phyloP scores from a whole-genome alignment of 2,888 invertebrate genomes.

The Myopa testacea region DNA sequence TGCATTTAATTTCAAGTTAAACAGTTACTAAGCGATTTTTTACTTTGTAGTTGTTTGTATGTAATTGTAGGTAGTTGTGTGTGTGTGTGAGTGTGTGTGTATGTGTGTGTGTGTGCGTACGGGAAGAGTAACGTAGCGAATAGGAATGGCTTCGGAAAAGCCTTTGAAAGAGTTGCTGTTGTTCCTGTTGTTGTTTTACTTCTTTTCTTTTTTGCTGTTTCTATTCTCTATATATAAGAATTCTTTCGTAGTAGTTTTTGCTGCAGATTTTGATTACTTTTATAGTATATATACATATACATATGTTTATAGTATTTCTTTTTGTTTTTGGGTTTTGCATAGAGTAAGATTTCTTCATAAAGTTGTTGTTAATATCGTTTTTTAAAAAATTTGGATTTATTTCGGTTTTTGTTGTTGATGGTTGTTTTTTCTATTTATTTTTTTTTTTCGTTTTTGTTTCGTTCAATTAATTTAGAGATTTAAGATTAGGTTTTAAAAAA shows the following conservation, averaged over 20 bases:
- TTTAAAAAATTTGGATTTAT: neutral
- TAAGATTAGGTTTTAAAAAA: constrained; percentile 49
- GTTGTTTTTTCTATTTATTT: neutral
- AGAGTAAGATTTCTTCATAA: constrained; percentile 34
- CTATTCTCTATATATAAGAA: too few species aligned
- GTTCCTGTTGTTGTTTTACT: constrained; percentile 34
- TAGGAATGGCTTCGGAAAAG: too few species aligned
- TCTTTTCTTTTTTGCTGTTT: neutral
- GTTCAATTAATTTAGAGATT: neutral
- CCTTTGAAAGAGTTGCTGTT: too few species aligned
- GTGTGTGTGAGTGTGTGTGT: neutral
- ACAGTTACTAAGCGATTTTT: constrained; percentile 32
- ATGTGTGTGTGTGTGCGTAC: neutral
- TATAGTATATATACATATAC: constrained; percentile 28
- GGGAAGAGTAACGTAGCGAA: too few species aligned
- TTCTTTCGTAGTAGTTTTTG: too few species aligned
- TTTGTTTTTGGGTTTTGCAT: constrained; percentile 23
- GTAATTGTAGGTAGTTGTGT: constrained; percentile 38
- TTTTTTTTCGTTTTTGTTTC: neutral
- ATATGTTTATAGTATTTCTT: constrained; percentile 25
- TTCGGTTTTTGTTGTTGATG: neutral
- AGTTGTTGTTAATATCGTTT: constrained; percentile 39
- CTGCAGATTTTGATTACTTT: constrained; percentile 28
- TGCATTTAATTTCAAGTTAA: constrained; percentile 11
- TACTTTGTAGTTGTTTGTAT: constrained; percentile 19